phyloP scores from a whole-genome alignment of 2,113 vertebrate species.

The Sceloporus tristichus region DNA sequence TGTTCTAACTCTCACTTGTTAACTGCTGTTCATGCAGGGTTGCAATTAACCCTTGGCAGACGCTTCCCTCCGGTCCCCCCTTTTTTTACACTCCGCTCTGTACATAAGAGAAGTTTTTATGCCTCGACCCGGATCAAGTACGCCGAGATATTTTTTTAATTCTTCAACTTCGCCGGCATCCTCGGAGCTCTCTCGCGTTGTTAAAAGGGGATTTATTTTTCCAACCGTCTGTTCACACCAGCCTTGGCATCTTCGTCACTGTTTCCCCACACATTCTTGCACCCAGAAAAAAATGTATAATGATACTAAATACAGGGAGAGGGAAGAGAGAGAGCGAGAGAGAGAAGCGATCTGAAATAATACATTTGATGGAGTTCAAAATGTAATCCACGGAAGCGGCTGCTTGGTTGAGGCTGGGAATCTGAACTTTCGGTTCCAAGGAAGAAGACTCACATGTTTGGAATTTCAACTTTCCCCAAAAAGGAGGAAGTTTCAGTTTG shows the following conservation, averaged over 20 bases:
- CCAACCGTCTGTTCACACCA: constrained; percentile 68
- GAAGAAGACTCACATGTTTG: not conserved
- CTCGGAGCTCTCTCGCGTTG: constrained; percentile 79
- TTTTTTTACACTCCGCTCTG: constrained; percentile 70
- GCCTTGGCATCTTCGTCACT: constrained; percentile 73
- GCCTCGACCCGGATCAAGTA: constrained; percentile 76
- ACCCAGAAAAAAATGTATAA: not conserved
- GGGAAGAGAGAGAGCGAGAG: no score
- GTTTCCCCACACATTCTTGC: constrained; percentile 50
- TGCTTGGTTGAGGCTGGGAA: not conserved
- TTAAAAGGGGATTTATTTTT: constrained; percentile 76
- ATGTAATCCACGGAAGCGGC: not conserved
- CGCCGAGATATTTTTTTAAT: constrained; percentile 71
- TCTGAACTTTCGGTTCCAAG: no score
- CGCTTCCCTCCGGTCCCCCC: constrained; percentile 76
- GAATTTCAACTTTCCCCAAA: not conserved
- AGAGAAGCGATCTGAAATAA: not conserved
- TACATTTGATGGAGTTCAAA: not conserved
- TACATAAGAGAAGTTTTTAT: constrained; percentile 80
- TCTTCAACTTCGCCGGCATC: constrained; percentile 77
- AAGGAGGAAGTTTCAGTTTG: not conserved
- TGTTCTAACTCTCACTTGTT: constrained; percentile 93
- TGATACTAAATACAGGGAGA: not conserved
- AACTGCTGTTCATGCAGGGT: constrained; percentile 91
- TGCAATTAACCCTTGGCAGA: constrained; percentile 90